phyloP scores from a whole-genome alignment of 1,140 invertebrate genomes.

The Trachymyrmex cornetzi region DNA sequence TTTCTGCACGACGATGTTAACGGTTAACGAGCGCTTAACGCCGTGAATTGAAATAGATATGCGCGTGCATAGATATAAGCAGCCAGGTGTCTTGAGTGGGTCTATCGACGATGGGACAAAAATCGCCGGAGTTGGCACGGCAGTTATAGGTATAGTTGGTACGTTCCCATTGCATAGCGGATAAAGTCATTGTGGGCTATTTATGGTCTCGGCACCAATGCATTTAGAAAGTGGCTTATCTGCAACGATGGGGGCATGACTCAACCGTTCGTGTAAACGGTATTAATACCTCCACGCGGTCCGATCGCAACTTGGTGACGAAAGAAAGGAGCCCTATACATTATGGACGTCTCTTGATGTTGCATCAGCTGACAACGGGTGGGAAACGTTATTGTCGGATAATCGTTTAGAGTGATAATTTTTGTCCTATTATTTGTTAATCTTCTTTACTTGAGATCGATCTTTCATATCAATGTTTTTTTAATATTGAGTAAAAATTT shows the following conservation, averaged over 20 bases:
- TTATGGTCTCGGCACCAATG: conserved; percentile 77
- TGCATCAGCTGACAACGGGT: not conserved
- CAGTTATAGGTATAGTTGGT: conserved; percentile 15
- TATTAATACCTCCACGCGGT: conserved; percentile 67
- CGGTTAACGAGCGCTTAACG: conserved; percentile 22
- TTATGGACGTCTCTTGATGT: conserved; percentile 36
- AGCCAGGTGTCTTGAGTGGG: conserved; percentile 21
- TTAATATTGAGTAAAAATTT: too few relatives aligned
- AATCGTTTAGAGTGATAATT: not conserved
- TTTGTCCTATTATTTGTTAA: not conserved
- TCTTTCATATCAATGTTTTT: not conserved
- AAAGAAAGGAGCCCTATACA: conserved; percentile 32
- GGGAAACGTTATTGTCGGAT: not conserved
- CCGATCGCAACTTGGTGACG: conserved; percentile 37
- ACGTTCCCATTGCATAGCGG: conserved; percentile 64
- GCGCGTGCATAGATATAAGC: not conserved
- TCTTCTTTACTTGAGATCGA: not conserved
- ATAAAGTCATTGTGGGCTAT: conserved; percentile 79
- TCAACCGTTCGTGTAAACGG: conserved; percentile 77
- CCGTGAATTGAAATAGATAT: conserved; percentile 10
- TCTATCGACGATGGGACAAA: conserved; percentile 45
- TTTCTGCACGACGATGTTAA: not conserved
- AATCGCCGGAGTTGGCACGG: conserved; percentile 38
- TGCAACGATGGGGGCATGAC: conserved; percentile 77
- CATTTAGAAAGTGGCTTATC: conserved; percentile 81